phyloP scores from a whole-genome alignment of 2,113 vertebrate species.

The Sinocyclocheilus grahami region DNA sequence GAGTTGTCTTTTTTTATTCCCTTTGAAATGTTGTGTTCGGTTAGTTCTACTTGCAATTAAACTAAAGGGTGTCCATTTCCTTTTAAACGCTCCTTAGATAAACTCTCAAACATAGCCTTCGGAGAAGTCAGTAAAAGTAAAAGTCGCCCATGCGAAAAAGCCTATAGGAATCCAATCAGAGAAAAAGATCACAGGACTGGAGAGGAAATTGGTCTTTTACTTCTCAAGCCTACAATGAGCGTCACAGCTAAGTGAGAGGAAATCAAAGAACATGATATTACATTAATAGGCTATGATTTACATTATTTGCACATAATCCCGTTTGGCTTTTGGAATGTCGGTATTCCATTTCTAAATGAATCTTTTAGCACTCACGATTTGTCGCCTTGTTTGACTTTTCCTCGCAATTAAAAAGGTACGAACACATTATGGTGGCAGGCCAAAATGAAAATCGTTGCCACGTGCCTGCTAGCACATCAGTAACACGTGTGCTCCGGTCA shows the following conservation, averaged over 20 bases:
- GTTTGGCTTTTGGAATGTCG: slow-evolving; percentile 7
- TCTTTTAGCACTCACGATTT: slow-evolving; percentile 22
- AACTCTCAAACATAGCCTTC: slow-evolving; percentile 37
- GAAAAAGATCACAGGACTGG: slow-evolving; percentile 29
- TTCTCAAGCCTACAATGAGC: neutral
- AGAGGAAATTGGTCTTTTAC: slow-evolving; percentile 42
- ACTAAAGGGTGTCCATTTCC: slow-evolving; percentile 50
- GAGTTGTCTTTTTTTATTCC: slow-evolving; percentile 56
- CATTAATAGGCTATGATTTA: slow-evolving; percentile 32
- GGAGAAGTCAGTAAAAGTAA: slow-evolving; percentile 28
- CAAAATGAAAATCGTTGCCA: slow-evolving; percentile 26
- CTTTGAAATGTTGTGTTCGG: slow-evolving; percentile 39
- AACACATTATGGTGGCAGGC: slow-evolving; percentile 41
- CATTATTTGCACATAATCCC: neutral
- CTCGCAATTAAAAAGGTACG: slow-evolving; percentile 48
- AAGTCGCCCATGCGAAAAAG: slow-evolving; percentile 38
- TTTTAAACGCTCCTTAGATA: slow-evolving; percentile 54
- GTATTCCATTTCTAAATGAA: slow-evolving; percentile 24
- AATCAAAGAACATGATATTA: slow-evolving; percentile 18
- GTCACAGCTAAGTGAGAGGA: slow-evolving; percentile 4
- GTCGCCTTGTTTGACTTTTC: slow-evolving; percentile 33
- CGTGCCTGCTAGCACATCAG: slow-evolving; percentile 6
- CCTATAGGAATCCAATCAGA: slow-evolving; percentile 46
- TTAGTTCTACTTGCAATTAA: slow-evolving; percentile 53
- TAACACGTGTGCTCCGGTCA: slow-evolving; percentile 24